These are phyloP conservation scores for Lypha dubia DNA, from an alignment of 2,888 invertebrate genomes.

Conservation along the genomic window DNA sequence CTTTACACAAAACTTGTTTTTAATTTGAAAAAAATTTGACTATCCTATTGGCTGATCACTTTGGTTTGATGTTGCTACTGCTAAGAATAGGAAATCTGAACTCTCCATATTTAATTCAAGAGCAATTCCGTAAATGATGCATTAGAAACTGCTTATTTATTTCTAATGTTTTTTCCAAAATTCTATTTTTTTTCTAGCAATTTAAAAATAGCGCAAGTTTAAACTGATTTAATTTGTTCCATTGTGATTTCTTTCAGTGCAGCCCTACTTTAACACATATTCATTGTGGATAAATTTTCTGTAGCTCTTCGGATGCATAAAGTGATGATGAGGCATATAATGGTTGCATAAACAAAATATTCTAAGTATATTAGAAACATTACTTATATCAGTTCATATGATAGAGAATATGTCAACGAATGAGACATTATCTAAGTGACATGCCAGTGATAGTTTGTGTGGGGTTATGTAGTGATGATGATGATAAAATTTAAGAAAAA, in stretches of 20 bases:
- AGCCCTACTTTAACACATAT: background rate
- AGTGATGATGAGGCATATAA: slow-evolving; percentile 72
- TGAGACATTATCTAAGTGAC: slow-evolving; percentile 69
- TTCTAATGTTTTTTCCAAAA: too few species aligned
- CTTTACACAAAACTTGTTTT: too few species aligned
- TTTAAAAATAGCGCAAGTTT: too few species aligned
- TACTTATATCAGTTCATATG: slow-evolving; percentile 53
- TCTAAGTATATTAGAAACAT: slow-evolving; percentile 51
- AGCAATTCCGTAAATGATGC: too few species aligned
- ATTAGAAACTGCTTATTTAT: too few species aligned
- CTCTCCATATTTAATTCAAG: too few species aligned
- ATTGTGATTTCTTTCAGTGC: slow-evolving; percentile 32
- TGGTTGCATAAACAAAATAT: slow-evolving; percentile 68
- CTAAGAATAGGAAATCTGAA: too few species aligned
- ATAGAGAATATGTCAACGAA: slow-evolving; percentile 62
- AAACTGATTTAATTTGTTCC: background rate
- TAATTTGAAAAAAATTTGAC: too few species aligned
- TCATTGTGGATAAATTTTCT: slow-evolving; percentile 38
- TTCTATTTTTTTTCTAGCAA: too few species aligned
- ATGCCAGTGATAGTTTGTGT: slow-evolving; percentile 71
- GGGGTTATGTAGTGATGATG: slow-evolving; percentile 69
- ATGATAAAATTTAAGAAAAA: slow-evolving; percentile 64
- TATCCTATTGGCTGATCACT: too few species aligned
- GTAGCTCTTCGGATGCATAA: slow-evolving; percentile 51
- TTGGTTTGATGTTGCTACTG: too few species aligned